These are phyloP conservation scores for Carposina sasakii DNA, from an alignment of 1,140 invertebrate species.

Conservation along the genomic window DNA sequence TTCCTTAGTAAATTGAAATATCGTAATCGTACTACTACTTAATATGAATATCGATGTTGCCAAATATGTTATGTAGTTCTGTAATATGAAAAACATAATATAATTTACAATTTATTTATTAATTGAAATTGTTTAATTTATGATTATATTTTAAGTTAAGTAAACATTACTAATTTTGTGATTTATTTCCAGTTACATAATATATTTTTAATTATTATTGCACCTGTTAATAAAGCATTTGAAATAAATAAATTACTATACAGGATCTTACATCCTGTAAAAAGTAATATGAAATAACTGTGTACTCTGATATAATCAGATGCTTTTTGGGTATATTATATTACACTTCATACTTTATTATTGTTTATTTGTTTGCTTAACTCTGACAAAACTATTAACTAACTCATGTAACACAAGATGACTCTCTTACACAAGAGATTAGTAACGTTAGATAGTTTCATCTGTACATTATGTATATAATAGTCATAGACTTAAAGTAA, in stretches of 20 bases:
- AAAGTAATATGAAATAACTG: neutral
- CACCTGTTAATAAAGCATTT: slow-evolving; percentile 47
- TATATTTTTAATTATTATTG: slow-evolving; percentile 29
- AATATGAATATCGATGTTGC: no score
- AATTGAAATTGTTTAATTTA: neutral
- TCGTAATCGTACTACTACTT: no score
- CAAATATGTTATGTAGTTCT: neutral
- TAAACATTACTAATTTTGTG: slow-evolving; percentile 1
- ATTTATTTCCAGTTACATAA: slow-evolving; percentile 20
- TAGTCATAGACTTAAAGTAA: slow-evolving; percentile 40
- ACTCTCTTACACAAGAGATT: no score
- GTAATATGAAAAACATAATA: neutral
- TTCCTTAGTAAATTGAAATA: no score
- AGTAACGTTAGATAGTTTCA: slow-evolving; percentile 10
- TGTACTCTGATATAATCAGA: neutral
- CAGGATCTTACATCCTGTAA: slow-evolving; percentile 26
- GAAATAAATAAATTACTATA: slow-evolving; percentile 29
- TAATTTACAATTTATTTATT: neutral
- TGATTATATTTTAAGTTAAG: neutral
- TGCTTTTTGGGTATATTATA: neutral
- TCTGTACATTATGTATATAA: slow-evolving; percentile 39
- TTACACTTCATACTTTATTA: neutral
- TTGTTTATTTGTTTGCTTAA: no score
- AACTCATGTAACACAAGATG: no score
- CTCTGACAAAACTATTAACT: no score